These are phyloP conservation scores for Drosophila navojoa DNA, from an alignment of 1,140 invertebrate species.

Conservation along the genomic window DNA sequence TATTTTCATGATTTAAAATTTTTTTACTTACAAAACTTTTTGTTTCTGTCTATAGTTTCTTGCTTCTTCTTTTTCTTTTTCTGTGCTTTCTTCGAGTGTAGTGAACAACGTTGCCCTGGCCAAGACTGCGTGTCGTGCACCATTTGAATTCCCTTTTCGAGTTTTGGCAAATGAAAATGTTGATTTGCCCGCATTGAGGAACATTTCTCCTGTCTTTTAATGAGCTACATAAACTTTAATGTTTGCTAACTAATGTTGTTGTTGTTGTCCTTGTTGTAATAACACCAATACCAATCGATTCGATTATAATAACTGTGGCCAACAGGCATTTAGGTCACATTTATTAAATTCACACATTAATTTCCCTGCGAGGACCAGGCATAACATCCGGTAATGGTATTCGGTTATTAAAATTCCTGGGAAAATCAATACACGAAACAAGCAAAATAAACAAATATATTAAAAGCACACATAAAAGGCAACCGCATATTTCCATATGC, in stretches of 20 bases:
- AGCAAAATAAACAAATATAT: not conserved
- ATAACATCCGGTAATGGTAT: not conserved
- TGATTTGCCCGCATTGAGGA: constrained; percentile 50
- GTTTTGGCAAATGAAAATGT: constrained; percentile 60
- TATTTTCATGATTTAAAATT: too few relatives aligned
- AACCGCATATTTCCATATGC: constrained; percentile 6
- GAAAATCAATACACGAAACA: not conserved
- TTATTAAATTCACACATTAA: not conserved
- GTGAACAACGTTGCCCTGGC: constrained; percentile 13
- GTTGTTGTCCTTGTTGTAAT: constrained; percentile 41
- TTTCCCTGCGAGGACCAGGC: not conserved
- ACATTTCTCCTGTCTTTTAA: constrained; percentile 44
- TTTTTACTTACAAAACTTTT: too few relatives aligned
- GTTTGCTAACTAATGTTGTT: constrained; percentile 20
- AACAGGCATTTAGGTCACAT: not conserved
- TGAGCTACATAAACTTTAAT: constrained; percentile 50
- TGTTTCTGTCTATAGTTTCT: not conserved
- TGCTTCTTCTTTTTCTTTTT: not conserved
- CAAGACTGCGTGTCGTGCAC: constrained; percentile 46
- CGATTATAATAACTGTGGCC: constrained; percentile 31
- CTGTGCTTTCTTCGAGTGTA: not conserved
- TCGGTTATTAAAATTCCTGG: not conserved
- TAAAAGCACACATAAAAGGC: not conserved
- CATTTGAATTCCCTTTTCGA: constrained; percentile 23
- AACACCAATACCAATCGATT: constrained; percentile 55